Evolutionary conservation across 2,888 invertebrate genomes (phyloP).

Genomic region (Boloria selene): DNA sequence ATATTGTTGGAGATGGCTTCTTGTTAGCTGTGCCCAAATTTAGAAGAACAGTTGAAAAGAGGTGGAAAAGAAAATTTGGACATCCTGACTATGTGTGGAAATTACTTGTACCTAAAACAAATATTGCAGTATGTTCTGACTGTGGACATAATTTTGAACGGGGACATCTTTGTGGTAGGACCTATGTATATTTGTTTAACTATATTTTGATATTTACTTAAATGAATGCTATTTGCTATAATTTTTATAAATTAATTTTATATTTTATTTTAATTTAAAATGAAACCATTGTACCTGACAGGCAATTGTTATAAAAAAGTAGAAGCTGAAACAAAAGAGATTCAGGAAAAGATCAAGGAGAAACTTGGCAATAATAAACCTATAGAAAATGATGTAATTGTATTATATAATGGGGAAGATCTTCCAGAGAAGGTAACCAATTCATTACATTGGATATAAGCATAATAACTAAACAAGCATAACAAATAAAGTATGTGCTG

Average conservation of each 20-base stretch:
- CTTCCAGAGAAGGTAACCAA: constrained; percentile 71
- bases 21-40: constrained; percentile 92
- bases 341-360: constrained; percentile 88
- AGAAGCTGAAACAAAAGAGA: constrained; percentile 89
- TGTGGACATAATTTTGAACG: constrained; percentile 94
- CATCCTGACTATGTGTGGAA: constrained; percentile 86
- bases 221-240: too few species aligned
- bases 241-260: too few species aligned
- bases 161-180: constrained; percentile 90
- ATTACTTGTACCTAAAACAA: constrained; percentile 86
- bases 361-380: constrained; percentile 85
- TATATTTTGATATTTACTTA: too few species aligned
- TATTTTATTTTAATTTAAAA: neutral
- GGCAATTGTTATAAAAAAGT: constrained; percentile 93
- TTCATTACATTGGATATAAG: too few species aligned
- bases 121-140: constrained; percentile 88
- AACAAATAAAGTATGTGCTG: too few species aligned
- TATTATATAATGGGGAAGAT: constrained; percentile 92
- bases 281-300: constrained; percentile 56
- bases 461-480: too few species aligned
- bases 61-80: constrained; percentile 88
- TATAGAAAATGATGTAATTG: constrained; percentile 91
- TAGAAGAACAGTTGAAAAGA: constrained; percentile 88
- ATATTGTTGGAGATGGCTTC: constrained; percentile 87
- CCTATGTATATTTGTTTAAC: constrained; percentile 46